These are phyloP conservation scores for Neodon shergylaensis DNA, from an alignment of 2,113 vertebrate species.

Conservation along the genomic window DNA sequence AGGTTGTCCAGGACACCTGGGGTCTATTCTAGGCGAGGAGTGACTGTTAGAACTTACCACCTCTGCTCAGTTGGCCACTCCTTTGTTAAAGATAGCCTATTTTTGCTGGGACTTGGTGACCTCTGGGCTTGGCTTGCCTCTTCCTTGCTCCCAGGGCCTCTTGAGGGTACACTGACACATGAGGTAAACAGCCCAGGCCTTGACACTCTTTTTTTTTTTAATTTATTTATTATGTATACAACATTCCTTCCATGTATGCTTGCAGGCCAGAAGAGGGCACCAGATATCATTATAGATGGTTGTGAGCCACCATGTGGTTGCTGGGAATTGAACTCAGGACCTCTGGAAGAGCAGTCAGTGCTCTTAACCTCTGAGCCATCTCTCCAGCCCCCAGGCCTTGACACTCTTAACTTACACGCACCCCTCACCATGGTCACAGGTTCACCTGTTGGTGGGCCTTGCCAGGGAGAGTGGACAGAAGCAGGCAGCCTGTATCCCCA, in stretches of 20 bases:
- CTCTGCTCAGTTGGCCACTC: background rate
- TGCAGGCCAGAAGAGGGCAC: too few relatives aligned
- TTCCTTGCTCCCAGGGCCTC: background rate
- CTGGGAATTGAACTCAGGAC: too few relatives aligned
- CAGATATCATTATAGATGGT: too few relatives aligned
- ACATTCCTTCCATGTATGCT: too few relatives aligned
- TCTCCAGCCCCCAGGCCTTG: background rate
- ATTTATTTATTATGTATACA: too few relatives aligned
- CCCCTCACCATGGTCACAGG: fast-evolving
- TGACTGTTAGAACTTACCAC: background rate
- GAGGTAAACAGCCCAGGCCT: background rate
- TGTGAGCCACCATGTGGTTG: too few relatives aligned
- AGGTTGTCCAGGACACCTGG: background rate
- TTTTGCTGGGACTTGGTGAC: background rate
- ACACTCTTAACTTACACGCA: background rate
- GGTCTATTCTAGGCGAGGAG: background rate
- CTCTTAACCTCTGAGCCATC: too few relatives aligned
- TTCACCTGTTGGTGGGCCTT: background rate
- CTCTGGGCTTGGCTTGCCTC: background rate
- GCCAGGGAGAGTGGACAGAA: background rate
- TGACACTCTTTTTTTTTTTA: background rate
- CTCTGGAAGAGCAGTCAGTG: too few relatives aligned
- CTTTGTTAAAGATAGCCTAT: background rate
- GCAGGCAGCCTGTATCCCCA: background rate
- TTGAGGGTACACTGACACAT: fast-evolving